Conservation (phyloP, 2,888 invertebrate species). For the Phyto melanocephala region DNA sequence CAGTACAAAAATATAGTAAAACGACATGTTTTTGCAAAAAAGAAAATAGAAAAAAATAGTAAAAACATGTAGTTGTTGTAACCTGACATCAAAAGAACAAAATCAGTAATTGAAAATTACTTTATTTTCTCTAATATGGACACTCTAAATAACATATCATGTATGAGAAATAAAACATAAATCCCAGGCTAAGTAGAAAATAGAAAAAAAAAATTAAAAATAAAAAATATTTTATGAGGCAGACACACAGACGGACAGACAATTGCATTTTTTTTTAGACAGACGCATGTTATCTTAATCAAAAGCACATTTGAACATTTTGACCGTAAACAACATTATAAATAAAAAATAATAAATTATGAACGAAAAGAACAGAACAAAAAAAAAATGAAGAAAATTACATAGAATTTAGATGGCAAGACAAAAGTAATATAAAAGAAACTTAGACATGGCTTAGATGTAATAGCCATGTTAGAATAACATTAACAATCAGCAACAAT, state of each 20-base stretch:
- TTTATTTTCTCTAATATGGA: slow-evolving; percentile 52
- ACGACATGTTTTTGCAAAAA: not conserved
- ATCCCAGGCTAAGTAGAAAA: slow-evolving; percentile 32
- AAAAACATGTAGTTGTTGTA: not conserved
- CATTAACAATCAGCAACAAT: not conserved
- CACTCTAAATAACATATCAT: slow-evolving; percentile 30
- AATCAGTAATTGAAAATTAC: slow-evolving; percentile 49
- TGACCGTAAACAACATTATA: slow-evolving; percentile 53
- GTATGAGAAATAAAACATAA: not conserved
- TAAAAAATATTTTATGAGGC: slow-evolving; percentile 28
- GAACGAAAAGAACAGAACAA: not conserved
- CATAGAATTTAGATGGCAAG: slow-evolving; percentile 43
- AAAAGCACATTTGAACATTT: slow-evolving; percentile 64
- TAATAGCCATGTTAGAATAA: slow-evolving; percentile 11
- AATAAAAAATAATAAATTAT: slow-evolving; percentile 22
- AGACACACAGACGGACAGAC: not conserved
- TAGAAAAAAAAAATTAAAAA: too few relatives aligned
- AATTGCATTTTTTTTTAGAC: not conserved
- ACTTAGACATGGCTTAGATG: slow-evolving; percentile 1
- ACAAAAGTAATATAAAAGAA: slow-evolving; percentile 1
- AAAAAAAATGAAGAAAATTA: slow-evolving; percentile 35
- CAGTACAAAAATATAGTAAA: not conserved
- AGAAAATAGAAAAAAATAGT: not conserved
- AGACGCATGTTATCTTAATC: slow-evolving; percentile 63
- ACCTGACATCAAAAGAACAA: slow-evolving; percentile 11